Conservation (phyloP, 2,888 invertebrate species). For the Eretmocerus hayati region DNA sequence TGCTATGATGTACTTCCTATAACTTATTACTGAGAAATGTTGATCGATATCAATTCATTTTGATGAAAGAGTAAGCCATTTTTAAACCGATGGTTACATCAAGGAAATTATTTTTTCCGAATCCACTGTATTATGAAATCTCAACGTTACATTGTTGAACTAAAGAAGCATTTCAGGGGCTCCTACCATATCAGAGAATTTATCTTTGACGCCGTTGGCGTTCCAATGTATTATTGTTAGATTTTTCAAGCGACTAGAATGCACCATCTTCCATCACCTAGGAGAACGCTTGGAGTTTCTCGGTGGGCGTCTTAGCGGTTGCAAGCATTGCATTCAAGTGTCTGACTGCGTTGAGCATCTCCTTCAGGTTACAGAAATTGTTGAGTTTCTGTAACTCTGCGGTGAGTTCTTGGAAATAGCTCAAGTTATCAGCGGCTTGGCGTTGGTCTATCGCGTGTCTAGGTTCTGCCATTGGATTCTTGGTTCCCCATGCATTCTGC, state of each 20-base stretch:
- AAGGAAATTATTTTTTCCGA: no score
- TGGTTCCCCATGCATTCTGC: background rate
- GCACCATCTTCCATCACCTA: background rate
- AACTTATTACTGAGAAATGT: no score
- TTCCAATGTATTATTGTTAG: conserved; percentile 26
- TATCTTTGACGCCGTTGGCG: conserved; percentile 23
- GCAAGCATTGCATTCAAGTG: background rate
- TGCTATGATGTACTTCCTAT: no score
- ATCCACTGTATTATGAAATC: no score
- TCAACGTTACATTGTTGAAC: no score
- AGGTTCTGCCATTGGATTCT: background rate
- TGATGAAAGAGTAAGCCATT: no score
- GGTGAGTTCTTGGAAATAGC: background rate
- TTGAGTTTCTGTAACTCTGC: background rate
- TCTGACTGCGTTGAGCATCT: background rate
- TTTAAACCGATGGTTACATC: no score
- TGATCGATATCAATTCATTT: no score
- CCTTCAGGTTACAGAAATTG: background rate
- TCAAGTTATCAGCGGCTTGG: background rate
- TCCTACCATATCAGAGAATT: no score
- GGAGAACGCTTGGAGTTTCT: background rate
- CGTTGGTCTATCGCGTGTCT: background rate
- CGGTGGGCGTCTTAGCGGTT: background rate
- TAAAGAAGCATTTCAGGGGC: no score
- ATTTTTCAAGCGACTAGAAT: background rate